A percentile compares a stretch with the other conserved stretches of the same genome.
Evolutionary conservation across 2,113 vertebrate genomes (phyloP).

Genomic region (Aspidoscelis tigris): DNA sequence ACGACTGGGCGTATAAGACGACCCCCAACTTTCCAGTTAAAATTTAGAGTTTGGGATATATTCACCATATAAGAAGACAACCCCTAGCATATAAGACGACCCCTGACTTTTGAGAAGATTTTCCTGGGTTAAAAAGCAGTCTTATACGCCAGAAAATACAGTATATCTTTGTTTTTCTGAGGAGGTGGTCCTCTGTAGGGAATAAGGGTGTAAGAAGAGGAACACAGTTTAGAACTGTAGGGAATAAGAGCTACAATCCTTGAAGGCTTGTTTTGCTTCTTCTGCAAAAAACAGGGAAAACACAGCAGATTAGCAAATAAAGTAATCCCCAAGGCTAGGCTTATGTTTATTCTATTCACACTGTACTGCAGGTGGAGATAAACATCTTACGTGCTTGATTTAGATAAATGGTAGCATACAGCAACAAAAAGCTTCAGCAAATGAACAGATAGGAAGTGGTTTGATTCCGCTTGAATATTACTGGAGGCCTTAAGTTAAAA

Average conservation of each 20-base stretch:
- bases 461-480: constrained; percentile 1
- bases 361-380: constrained; percentile 1
- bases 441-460: not conserved
- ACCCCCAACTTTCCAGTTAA: no score
- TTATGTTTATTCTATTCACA: constrained; percentile 10
- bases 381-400: constrained; percentile 1
- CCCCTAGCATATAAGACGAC: no score
- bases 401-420: not conserved
- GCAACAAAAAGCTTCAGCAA: not conserved
- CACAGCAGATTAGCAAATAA: not conserved
- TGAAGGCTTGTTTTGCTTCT: not conserved
- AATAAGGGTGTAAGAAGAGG: not conserved
- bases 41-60: no score
- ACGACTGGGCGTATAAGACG: no score
- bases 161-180: no score
- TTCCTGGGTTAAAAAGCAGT: no score
- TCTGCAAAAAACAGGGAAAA: not conserved
- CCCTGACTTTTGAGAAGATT: no score
- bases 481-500: not conserved
- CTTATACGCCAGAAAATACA: no score
- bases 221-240: not conserved
- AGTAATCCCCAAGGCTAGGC: not conserved
- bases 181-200: no score
- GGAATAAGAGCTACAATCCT: not conserved
- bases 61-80: no score